Evolutionary conservation across 2,113 vertebrate genomes (phyloP).

Genomic region (Australoheros scitulus): DNA sequence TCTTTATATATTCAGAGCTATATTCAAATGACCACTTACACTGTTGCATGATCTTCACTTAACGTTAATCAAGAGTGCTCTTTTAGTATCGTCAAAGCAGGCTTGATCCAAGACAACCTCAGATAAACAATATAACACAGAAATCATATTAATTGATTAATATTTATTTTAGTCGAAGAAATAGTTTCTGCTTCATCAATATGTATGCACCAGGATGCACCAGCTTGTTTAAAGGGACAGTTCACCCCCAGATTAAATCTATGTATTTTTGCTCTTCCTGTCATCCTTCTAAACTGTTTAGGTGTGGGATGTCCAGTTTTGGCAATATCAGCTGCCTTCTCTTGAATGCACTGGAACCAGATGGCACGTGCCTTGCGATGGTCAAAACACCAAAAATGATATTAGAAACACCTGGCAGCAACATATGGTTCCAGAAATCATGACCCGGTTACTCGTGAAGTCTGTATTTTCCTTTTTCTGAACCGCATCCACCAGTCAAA

Average conservation of each 20-base stretch:
- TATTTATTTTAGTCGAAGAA: background rate
- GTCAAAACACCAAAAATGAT: background rate
- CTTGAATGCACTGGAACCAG: background rate
- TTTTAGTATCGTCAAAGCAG: background rate
- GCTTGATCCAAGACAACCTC: background rate
- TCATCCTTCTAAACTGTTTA: background rate
- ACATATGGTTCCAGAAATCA: background rate
- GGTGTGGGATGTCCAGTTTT: background rate
- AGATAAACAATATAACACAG: background rate
- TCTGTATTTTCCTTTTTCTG: background rate
- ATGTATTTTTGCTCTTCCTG: background rate
- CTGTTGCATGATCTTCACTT: background rate
- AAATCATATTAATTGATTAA: background rate
- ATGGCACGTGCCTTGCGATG: background rate
- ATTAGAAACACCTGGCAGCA: background rate
- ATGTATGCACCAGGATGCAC: background rate
- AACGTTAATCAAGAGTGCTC: background rate
- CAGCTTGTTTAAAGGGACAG: background rate
- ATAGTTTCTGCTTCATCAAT: background rate
- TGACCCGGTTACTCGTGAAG: background rate
- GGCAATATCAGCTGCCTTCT: background rate
- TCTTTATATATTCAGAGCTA: background rate
- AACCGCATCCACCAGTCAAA: background rate
- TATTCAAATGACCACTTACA: background rate
- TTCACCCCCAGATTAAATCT: background rate